phyloP scores from a whole-genome alignment of 2,113 vertebrate genomes.

The Hemicordylus capensis region DNA sequence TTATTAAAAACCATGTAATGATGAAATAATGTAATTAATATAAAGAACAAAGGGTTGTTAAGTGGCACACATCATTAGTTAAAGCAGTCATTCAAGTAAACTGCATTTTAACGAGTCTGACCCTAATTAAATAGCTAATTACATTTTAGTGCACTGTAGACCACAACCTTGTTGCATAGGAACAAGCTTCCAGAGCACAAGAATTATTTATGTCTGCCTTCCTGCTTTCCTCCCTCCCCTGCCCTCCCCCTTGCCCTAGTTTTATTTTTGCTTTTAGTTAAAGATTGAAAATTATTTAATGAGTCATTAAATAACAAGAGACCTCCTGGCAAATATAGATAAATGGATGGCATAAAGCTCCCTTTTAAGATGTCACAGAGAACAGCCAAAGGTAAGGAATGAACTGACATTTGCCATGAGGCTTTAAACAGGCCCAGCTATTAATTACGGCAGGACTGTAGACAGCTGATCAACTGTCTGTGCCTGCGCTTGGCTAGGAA shows the following conservation, averaged over 20 bases:
- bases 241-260: neutral
- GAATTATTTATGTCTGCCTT: conserved; percentile 16
- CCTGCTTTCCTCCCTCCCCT: neutral
- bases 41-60: conserved; percentile 48
- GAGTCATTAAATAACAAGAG: conserved; percentile 49
- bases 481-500: neutral
- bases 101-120: conserved; percentile 45
- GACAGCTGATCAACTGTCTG: neutral
- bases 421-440: neutral
- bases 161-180: conserved; percentile 1
- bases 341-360: neutral
- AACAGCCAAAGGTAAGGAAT: neutral
- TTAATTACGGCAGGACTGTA: neutral
- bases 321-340: conserved; percentile 9
- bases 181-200: neutral
- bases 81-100: conserved; percentile 48
- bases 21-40: conserved; percentile 53
- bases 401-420: neutral
- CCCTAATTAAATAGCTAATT: conserved; percentile 65
- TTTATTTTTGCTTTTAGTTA: conserved; percentile 34
- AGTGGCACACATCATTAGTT: conserved; percentile 44
- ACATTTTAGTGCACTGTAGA: conserved; percentile 14
- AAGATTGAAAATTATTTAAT: conserved; percentile 46
- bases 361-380: conserved; percentile 12
- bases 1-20: conserved; percentile 29